These are phyloP conservation scores for Sylvilagus floridanus DNA, from an alignment of 2,797 vertebrate genomes.

Conservation along the genomic window DNA sequence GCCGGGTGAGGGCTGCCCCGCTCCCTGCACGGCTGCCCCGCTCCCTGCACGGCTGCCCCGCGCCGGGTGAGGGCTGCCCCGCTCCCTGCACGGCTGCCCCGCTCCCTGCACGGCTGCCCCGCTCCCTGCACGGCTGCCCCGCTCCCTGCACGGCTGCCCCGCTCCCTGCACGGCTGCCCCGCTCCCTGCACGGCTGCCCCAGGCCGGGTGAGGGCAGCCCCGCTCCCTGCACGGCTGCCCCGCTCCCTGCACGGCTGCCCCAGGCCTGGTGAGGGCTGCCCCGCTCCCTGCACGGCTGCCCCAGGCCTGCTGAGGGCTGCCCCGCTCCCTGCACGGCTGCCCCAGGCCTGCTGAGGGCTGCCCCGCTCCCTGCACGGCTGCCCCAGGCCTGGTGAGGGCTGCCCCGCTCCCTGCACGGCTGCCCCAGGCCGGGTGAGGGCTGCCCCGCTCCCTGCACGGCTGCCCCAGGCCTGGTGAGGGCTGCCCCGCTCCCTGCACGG, in stretches of 20 bases:
- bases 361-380: rapidly evolving
- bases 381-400: rapidly evolving
- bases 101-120: rapidly evolving
- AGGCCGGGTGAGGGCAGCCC: rapidly evolving
- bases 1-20: no score
- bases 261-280: rapidly evolving
- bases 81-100: rapidly evolving
- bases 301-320: rapidly evolving
- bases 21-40: no score
- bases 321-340: rapidly evolving
- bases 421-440: rapidly evolving
- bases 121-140: rapidly evolving
- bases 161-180: rapidly evolving
- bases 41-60: rapidly evolving
- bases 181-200: rapidly evolving
- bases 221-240: no score
- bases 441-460: rapidly evolving
- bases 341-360: rapidly evolving
- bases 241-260: rapidly evolving
- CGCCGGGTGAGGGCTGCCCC: rapidly evolving
- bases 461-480: rapidly evolving
- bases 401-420: rapidly evolving
- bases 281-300: rapidly evolving
- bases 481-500: rapidly evolving
- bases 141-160: rapidly evolving